Conservation (phyloP, 64 coral and sea anemone genomes). For the Trachythela sp. region DNA sequence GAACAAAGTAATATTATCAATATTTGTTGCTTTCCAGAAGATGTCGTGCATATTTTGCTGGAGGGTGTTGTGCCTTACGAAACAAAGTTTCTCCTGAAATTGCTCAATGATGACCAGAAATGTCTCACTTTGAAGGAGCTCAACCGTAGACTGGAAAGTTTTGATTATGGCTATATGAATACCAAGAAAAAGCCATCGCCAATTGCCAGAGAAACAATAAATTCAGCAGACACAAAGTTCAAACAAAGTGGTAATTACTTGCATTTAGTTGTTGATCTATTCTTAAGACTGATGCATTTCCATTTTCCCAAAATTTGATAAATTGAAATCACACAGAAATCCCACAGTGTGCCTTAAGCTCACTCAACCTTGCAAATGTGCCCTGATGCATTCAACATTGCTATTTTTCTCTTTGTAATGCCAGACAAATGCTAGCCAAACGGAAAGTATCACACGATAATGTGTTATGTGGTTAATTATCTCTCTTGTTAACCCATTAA, state of each 20-base stretch:
- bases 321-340: not conserved
- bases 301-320: not conserved
- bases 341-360: too few relatives aligned
- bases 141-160: conserved; percentile 38
- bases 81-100: conserved; percentile 39
- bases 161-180: conserved; percentile 50
- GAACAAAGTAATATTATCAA: too few relatives aligned
- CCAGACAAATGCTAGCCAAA: too few relatives aligned
- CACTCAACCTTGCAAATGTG: too few relatives aligned
- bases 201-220: conserved; percentile 42
- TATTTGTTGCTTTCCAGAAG: not conserved
- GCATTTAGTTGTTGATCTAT: too few relatives aligned
- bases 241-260: conserved; percentile 47
- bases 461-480: too few relatives aligned
- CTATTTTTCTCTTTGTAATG: too few relatives aligned
- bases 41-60: conserved; percentile 20
- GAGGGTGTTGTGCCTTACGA: conserved; percentile 50
- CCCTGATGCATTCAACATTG: too few relatives aligned
- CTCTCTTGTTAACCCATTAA: too few relatives aligned
- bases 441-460: too few relatives aligned
- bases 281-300: not conserved
- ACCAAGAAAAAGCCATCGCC: conserved; percentile 48
- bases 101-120: conserved; percentile 33
- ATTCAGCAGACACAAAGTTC: conserved; percentile 40
- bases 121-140: conserved; percentile 39